These are phyloP conservation scores for Athalia cordata DNA, from an alignment of 2,888 invertebrate species.

Conservation along the genomic window DNA sequence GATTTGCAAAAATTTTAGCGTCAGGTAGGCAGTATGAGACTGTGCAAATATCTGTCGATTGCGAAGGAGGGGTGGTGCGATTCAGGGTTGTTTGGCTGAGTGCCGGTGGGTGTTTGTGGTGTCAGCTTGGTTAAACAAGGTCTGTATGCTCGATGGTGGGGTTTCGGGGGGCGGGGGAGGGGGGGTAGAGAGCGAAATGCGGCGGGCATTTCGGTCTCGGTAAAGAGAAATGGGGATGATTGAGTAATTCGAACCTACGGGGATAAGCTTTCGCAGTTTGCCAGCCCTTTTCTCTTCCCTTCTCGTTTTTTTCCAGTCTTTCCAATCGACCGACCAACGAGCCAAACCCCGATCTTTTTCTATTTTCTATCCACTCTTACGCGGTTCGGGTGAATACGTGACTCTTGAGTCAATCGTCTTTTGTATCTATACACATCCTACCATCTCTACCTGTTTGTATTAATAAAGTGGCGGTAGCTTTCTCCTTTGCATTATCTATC, in stretches of 20 bases:
- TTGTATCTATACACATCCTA: not conserved
- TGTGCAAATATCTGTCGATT: too few relatives aligned
- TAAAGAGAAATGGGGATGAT: not conserved
- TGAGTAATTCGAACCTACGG: slow-evolving; percentile 11
- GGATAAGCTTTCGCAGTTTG: not conserved
- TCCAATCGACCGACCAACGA: not conserved
- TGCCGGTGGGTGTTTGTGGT: slow-evolving; percentile 1
- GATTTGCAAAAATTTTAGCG: too few relatives aligned
- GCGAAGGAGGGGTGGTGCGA: too few relatives aligned
- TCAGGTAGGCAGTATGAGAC: too few relatives aligned
- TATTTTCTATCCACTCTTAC: slow-evolving; percentile 20
- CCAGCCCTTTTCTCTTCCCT: not conserved
- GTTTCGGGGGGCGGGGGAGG: too few relatives aligned
- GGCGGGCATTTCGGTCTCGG: not conserved
- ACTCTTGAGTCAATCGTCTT: slow-evolving; percentile 36
- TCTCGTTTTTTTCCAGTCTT: too few relatives aligned
- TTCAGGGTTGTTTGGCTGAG: not conserved
- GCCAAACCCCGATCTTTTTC: slow-evolving; percentile 25
- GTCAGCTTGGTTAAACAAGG: not conserved
- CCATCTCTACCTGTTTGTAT: too few relatives aligned
- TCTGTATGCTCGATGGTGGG: not conserved
- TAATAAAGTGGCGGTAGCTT: not conserved
- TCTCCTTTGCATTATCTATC: not conserved
- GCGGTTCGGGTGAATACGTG: not conserved
- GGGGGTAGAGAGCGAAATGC: too few relatives aligned